Evolutionary conservation across 1,140 invertebrate species (phyloP).

Genomic region (Sycophaga agraensis): DNA sequence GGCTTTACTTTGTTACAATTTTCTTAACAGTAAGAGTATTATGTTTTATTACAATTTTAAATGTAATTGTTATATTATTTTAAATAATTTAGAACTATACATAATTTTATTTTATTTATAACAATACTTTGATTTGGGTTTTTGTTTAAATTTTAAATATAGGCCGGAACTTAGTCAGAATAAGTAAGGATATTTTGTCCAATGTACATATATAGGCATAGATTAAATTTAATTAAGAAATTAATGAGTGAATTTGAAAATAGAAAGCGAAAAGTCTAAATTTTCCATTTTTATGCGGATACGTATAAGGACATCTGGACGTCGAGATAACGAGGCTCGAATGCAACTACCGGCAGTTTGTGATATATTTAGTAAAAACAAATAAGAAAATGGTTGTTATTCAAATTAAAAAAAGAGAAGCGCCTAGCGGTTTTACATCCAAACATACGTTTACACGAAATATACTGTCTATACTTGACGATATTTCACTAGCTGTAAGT

Average conservation of each 20-base stretch:
- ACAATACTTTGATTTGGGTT: too few relatives aligned
- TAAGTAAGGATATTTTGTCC: background rate
- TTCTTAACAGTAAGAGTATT: background rate
- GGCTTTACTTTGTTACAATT: background rate
- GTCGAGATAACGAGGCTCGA: constrained; percentile 35
- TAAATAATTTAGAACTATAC: background rate
- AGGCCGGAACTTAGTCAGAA: background rate
- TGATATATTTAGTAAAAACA: constrained; percentile 57
- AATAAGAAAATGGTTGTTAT: constrained; percentile 55
- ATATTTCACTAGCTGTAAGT: constrained; percentile 10
- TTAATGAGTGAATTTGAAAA: background rate
- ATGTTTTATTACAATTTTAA: background rate
- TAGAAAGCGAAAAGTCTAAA: background rate
- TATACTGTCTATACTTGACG: constrained; percentile 17
- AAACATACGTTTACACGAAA: constrained; percentile 46
- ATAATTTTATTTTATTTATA: too few relatives aligned
- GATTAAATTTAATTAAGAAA: background rate
- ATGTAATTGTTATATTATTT: background rate
- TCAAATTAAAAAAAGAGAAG: constrained; percentile 47
- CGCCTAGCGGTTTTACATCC: constrained; percentile 53
- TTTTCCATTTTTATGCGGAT: constrained; percentile 1
- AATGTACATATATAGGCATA: too few relatives aligned
- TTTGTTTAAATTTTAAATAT: too few relatives aligned
- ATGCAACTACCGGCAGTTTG: constrained; percentile 52
- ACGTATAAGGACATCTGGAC: constrained; percentile 29